Conservation (phyloP, 2,113 vertebrate species). For the Elephas maximus region DNA sequence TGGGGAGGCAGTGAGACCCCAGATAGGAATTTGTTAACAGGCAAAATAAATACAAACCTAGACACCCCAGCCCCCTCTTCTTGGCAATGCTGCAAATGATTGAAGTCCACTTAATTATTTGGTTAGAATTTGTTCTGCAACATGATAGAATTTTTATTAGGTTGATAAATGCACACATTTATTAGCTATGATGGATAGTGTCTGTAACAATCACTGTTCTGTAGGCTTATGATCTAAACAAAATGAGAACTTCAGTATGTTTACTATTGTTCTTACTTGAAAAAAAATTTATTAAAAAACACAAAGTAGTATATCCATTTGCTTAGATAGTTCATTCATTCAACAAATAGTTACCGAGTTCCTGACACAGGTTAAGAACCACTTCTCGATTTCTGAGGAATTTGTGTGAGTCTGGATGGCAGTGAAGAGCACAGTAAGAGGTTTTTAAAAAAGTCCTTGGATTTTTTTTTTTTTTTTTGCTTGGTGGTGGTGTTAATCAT, state of each 20-base stretch:
- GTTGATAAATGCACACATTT: conserved; percentile 21
- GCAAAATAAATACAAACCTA: neutral
- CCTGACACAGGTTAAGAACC: conserved; percentile 39
- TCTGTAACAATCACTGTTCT: conserved; percentile 36
- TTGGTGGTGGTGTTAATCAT: conserved; percentile 71
- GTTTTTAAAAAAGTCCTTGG: conserved; percentile 51
- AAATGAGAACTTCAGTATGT: conserved; percentile 58
- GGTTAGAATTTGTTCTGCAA: conserved; percentile 41
- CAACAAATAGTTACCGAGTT: conserved; percentile 49
- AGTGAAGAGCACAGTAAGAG: neutral
- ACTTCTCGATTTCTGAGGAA: conserved; percentile 49
- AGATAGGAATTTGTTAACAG: neutral
- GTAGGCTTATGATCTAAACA: conserved; percentile 43
- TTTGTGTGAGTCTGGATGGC: neutral
- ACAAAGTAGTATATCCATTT: conserved; percentile 50
- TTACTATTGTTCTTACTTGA: conserved; percentile 76
- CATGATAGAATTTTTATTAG: neutral
- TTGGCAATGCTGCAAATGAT: neutral
- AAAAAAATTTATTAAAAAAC: conserved; percentile 42
- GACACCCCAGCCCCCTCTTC: neutral
- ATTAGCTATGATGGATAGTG: neutral
- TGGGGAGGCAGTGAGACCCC: neutral
- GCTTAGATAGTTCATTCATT: conserved; percentile 10
- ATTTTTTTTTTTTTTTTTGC: conserved; percentile 74
- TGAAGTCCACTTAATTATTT: neutral